Evolutionary conservation across 2,888 invertebrate species (phyloP), one percentile per base, ranked within the genome.

Genomic region (Tetragnatha montana): DNA sequence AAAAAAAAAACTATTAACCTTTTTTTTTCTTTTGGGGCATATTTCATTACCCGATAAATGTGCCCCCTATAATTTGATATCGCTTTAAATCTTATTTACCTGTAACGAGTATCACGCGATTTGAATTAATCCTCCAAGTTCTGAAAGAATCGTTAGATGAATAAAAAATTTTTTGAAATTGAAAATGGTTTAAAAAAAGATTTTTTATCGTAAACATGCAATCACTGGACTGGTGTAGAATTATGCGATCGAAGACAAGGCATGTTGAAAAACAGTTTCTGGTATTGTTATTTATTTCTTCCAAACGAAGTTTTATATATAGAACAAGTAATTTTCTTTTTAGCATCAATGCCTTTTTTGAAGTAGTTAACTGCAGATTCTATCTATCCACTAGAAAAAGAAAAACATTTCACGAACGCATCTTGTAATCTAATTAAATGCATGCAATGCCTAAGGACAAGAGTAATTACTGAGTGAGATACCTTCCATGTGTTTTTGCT

Each of bases 381-480:
- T n/a, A n/a, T 35, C 35, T 35, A 35, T 4, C 4, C 1, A 35
- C 35, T 49, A 35, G 12, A 14, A 69, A 49, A 71, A 81, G 69
- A 17, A 70, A 81, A 71, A 47, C 19, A 70, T 22, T 35, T 70
- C 81, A 81, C 71, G 81, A 81, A 47, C 70, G 70, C 19, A 12
- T 19, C 69, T 49, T 70, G 70, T 47, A 81, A 81, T 81, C 81
- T 81, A 81, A 81, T 81, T 81, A 81, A 50, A 81, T 70, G 19
- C 70, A 21, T 19, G 81, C 49, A 10, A 49, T 12, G 14, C 14
- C 50, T 47, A 19, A 10, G 70, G 81, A 81, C 50, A 71, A 49
- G 49, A 70, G 81, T 81, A 81, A 81, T 71, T 81, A 81, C 49
- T 1, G 21, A 71, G 71, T 49, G 70, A 79, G 79, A 19, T 51